Evolutionary conservation across 1,140 invertebrate species (phyloP).

Genomic region (Eriosoma lanigerum): DNA sequence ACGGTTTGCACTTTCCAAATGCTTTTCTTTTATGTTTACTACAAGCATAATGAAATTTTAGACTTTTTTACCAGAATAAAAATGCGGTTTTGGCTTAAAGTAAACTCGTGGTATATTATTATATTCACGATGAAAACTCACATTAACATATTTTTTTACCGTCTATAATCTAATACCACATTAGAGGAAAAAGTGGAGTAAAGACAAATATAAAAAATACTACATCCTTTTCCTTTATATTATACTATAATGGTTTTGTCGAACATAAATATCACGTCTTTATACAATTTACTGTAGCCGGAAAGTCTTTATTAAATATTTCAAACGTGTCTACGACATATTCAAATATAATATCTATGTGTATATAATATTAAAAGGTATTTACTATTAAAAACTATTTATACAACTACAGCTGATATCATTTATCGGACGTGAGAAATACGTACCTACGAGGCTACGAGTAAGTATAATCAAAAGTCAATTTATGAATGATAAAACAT

Average conservation of each 20-base stretch:
- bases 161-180: background rate
- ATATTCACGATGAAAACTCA: background rate
- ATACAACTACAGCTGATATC: background rate
- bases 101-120: background rate
- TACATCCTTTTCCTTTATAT: too few relatives aligned
- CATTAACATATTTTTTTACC: background rate
- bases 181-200: background rate
- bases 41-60: slow-evolving; percentile 1
- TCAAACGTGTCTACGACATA: background rate
- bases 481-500: too few relatives aligned
- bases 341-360: background rate
- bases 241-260: background rate
- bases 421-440: too few relatives aligned
- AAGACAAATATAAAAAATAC: background rate
- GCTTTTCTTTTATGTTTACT: slow-evolving; percentile 14
- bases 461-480: too few relatives aligned
- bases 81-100: background rate
- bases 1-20: background rate
- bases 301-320: background rate
- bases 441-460: too few relatives aligned
- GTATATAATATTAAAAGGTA: too few relatives aligned
- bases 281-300: background rate
- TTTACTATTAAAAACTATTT: too few relatives aligned
- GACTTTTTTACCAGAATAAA: background rate
- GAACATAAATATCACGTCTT: background rate